Base-by-base conservation (phyloP, 2,113 vertebrate species). In the Coptodon bakossiorum region DNA sequence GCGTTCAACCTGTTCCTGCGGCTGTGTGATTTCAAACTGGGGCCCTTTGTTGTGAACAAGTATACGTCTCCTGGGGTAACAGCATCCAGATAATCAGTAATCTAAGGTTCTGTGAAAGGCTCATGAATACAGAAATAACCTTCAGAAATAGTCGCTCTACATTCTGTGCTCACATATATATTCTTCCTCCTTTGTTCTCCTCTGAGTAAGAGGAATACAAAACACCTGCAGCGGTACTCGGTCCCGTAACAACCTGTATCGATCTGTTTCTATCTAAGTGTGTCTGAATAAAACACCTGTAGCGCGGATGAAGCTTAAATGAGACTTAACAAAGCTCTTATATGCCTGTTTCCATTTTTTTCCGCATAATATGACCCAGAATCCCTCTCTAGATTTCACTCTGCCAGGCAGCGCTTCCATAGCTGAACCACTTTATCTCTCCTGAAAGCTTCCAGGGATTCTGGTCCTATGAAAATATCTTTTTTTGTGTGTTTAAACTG, bases 1-100 rank as follows among this genome's bases (percentile, higher is more conserved):
- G 97, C 96, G 22, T 97, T 97, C 95, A 98, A 98, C 92, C 92
- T 98, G 87, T 98, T 98, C 94, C 93, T 98, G 90, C 94, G 97
- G 40, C 93, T 97, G 90, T 97, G 97, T 89, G 95, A 97, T 93
- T 97, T 98, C 94, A 95, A 92, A 61, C 84, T 98, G 85, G 97
- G 97, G 34, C 97, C 97, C 24, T 97, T 97, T 89, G 93, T 95
- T 84, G 97, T 97, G 91, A 96, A 97, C 95, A 97, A 97, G 91
- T 97, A 97, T 88, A 97, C 97, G 3, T 96, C 97, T 87, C 97
- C 97, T 40, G 97, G 97, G 95, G 97, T 98, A 96, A 96, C 88
- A 63, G 76, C 92, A 86, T 89, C 71, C 85, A 86, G 57, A 93
- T 86, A 88, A 93, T 94, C 91, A 92, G 86, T 91, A 90, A 93